Conservation (phyloP, 2,888 invertebrate genomes). For the Subacronicta megacephala region DNA sequence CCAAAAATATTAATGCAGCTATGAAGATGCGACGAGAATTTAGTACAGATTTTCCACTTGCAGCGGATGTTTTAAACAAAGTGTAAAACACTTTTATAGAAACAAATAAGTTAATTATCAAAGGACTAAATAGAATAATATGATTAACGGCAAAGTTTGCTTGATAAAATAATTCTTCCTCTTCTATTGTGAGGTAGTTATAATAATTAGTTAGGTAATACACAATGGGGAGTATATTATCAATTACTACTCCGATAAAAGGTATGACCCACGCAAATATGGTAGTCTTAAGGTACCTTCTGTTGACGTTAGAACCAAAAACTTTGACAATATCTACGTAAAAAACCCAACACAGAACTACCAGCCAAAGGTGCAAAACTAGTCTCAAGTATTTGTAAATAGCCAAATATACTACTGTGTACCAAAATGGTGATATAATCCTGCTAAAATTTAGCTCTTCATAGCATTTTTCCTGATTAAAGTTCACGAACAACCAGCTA, state of each 20-base stretch:
- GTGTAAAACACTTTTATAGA: slow-evolving; percentile 8
- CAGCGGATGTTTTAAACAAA: slow-evolving; percentile 3
- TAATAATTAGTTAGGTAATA: neutral
- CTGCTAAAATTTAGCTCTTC: neutral
- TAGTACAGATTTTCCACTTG: neutral
- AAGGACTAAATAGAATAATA: neutral
- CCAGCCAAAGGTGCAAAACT: slow-evolving; percentile 8
- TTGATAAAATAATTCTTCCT: neutral
- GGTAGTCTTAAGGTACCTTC: slow-evolving; percentile 14
- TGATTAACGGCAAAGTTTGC: neutral
- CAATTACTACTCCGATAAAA: neutral
- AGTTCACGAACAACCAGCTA: neutral
- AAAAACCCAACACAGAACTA: slow-evolving; percentile 19
- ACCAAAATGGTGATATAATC: neutral
- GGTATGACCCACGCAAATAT: slow-evolving; percentile 15
- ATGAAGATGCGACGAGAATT: slow-evolving; percentile 6
- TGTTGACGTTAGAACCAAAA: slow-evolving; percentile 8
- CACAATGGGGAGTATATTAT: neutral
- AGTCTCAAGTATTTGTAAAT: neutral
- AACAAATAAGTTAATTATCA: slow-evolving; percentile 6
- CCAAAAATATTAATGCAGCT: slow-evolving; percentile 10
- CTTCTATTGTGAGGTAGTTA: slow-evolving; percentile 1
- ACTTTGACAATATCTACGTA: slow-evolving; percentile 19
- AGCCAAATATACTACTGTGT: neutral
- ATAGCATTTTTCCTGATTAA: neutral